Conservation (phyloP, 2,113 vertebrate species). For the Numenius arquata region DNA sequence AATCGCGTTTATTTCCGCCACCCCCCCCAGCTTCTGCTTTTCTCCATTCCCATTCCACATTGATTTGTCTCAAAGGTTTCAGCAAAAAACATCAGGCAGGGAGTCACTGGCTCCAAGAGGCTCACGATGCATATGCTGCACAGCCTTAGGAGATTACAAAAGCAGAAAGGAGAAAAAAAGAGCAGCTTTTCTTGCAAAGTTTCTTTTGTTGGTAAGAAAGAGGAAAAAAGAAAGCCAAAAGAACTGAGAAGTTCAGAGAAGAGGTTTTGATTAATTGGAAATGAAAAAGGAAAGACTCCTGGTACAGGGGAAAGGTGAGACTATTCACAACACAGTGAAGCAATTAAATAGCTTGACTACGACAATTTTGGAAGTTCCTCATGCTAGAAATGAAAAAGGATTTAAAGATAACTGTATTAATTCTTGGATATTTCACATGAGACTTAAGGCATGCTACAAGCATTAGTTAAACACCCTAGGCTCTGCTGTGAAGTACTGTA, state of each 20-base stretch:
- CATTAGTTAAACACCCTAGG: not conserved
- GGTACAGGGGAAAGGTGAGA: not conserved
- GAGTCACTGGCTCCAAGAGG: not conserved
- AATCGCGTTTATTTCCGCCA: slow-evolving; percentile 18
- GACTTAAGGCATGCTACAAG: not conserved
- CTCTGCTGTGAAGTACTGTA: not conserved
- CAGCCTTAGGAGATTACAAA: not conserved
- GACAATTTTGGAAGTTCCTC: not conserved
- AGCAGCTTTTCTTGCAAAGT: slow-evolving; percentile 22
- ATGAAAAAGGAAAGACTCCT: not conserved
- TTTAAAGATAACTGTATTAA: not conserved
- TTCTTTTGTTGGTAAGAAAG: not conserved
- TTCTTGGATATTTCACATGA: not conserved
- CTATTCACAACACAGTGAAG: not conserved
- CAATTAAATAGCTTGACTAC: not conserved
- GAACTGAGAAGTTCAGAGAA: not conserved
- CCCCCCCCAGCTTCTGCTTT: slow-evolving; percentile 5
- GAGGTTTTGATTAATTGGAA: not conserved
- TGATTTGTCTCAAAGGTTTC: slow-evolving; percentile 55
- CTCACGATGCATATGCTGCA: not conserved
- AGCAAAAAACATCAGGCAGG: slow-evolving; percentile 3
- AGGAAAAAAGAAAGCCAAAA: not conserved
- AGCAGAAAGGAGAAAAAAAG: not conserved
- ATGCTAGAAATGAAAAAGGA: not conserved
- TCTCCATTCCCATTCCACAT: slow-evolving; percentile 17